Evolutionary conservation across 2,797 vertebrate species (phyloP).

Genomic region (Arctocebus calabarensis): DNA sequence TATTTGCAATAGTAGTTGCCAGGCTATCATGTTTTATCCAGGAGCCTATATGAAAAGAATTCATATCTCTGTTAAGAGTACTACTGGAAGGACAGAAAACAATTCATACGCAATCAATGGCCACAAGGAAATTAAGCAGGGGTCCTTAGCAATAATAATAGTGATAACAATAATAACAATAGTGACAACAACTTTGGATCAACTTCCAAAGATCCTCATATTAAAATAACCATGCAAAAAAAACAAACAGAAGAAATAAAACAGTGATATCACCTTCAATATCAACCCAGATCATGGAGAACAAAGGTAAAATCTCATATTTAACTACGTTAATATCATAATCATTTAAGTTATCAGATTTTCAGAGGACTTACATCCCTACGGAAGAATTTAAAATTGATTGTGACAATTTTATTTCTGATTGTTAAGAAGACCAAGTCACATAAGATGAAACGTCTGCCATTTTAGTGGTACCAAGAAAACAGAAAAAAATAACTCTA

Average conservation of each 20-base stretch:
- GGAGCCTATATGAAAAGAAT: background rate
- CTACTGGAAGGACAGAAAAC: background rate
- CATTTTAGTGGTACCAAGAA: conserved; percentile 2
- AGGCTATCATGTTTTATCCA: background rate
- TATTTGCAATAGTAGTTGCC: background rate
- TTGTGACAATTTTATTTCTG: background rate
- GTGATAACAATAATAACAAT: background rate
- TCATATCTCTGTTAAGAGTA: background rate
- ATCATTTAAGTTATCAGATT: background rate
- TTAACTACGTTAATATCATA: background rate
- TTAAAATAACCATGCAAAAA: background rate
- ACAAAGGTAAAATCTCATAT: background rate
- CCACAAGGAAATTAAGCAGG: background rate
- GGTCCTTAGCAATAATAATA: background rate
- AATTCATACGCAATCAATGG: background rate
- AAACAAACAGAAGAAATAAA: background rate
- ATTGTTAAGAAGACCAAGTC: background rate
- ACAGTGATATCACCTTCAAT: background rate
- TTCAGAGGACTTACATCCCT: background rate
- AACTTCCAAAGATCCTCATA: background rate
- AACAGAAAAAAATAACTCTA: background rate
- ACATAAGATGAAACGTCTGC: background rate
- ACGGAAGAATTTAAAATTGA: background rate
- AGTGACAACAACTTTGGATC: background rate
- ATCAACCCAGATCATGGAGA: background rate